Conservation (phyloP, 2,888 invertebrate species). For the Sphaerophoria taeniata region DNA sequence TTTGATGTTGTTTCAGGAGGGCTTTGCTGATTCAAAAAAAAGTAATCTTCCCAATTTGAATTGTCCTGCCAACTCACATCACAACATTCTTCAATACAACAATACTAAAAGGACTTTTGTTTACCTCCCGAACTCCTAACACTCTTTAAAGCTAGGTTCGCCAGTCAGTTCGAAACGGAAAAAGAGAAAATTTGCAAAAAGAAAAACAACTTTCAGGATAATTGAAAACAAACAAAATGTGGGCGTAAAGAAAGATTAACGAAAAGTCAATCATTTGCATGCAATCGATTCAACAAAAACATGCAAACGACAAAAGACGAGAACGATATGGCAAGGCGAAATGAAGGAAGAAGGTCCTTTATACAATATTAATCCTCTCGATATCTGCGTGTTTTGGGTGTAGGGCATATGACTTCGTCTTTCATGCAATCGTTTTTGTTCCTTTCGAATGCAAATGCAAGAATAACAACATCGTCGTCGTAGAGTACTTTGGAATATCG, state of each 20-base stretch:
- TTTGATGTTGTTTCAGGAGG: not conserved
- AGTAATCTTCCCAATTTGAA: not conserved
- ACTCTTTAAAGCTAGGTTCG: no score
- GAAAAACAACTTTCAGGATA: slow-evolving; percentile 55
- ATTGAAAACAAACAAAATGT: slow-evolving; percentile 67
- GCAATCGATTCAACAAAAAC: not conserved
- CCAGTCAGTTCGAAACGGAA: not conserved
- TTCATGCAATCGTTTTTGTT: not conserved
- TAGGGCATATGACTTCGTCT: not conserved
- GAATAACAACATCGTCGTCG: slow-evolving; percentile 22
- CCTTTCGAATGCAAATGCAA: slow-evolving; percentile 63
- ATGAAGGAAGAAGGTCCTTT: not conserved
- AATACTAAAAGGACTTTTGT: not conserved
- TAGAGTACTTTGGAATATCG: slow-evolving; percentile 16
- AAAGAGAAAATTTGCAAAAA: slow-evolving; percentile 16
- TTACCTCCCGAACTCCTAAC: not conserved
- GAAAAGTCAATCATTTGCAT: slow-evolving; percentile 62
- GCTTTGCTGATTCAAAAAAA: not conserved
- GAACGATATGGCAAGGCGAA: not conserved
- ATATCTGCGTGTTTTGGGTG: slow-evolving; percentile 48
- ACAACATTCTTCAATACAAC: not conserved
- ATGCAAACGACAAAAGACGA: not conserved
- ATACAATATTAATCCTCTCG: slow-evolving; percentile 36
- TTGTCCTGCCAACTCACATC: not conserved
- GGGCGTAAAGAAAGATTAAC: slow-evolving; percentile 35